Conservation (phyloP, 2,113 vertebrate species). For the Syrmaticus mikado region DNA sequence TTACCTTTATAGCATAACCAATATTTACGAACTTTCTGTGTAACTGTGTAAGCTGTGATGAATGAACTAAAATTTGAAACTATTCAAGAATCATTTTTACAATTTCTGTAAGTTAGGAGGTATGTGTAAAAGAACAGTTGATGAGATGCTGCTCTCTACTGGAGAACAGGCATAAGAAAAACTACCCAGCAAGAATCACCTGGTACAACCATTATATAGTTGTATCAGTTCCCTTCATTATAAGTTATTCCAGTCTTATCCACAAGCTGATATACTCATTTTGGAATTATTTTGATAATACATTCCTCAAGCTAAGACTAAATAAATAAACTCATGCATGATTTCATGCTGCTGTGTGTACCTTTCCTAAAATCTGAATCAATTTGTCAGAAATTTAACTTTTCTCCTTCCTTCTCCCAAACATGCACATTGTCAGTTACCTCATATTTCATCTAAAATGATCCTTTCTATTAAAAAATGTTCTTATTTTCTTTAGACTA, state of each 20-base stretch:
- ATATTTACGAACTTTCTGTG: not conserved
- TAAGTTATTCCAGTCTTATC: not conserved
- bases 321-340: accelerated
- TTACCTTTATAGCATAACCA: not conserved
- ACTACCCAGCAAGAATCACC: not conserved
- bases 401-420: not conserved
- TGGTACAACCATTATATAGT: not conserved
- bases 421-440: not conserved
- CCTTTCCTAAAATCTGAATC: not conserved
- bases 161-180: slow-evolving; percentile 33
- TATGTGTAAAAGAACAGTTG: not conserved
- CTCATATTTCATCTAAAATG: not conserved
- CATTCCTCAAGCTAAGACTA: not conserved
- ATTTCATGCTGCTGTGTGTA: not conserved
- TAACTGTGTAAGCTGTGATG: not conserved
- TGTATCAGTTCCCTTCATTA: not conserved
- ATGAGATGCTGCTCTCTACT: slow-evolving; percentile 79
- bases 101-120: not conserved
- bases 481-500: not conserved
- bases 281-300: not conserved
- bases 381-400: not conserved
- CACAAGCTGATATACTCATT: not conserved
- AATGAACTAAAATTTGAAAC: not conserved
- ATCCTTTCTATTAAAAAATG: not conserved
- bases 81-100: not conserved